Conservation (phyloP, 2,797 vertebrate genomes). For the Acipenser transmontanus region DNA sequence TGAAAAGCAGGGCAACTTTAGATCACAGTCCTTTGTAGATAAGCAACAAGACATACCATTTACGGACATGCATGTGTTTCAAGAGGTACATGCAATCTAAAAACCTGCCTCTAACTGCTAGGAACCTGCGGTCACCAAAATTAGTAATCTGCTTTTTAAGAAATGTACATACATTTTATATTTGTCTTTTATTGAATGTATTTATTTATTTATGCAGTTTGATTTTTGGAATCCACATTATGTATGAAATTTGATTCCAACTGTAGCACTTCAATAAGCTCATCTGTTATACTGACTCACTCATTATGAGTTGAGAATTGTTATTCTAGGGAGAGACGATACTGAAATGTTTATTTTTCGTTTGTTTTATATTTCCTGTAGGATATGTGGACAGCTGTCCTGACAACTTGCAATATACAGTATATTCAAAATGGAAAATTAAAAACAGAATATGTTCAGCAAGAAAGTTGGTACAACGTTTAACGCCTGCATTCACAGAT, state of each 20-base stretch:
- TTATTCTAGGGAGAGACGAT: too few species aligned
- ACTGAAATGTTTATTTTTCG: too few species aligned
- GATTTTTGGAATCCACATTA: constrained; percentile 1
- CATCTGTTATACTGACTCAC: too few species aligned
- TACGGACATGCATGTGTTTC: neutral
- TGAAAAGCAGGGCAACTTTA: too few species aligned
- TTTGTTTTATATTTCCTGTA: too few species aligned
- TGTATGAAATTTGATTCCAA: neutral
- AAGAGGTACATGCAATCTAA: neutral
- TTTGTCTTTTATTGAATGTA: constrained; percentile 11
- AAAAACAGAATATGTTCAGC: too few species aligned
- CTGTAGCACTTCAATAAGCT: too few species aligned
- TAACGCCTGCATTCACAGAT: neutral
- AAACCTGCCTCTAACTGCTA: neutral
- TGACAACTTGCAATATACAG: too few species aligned
- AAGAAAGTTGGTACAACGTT: neutral
- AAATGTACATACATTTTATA: neutral
- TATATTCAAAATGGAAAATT: too few species aligned
- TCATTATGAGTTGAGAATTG: too few species aligned
- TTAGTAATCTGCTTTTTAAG: neutral
- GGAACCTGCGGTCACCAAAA: neutral
- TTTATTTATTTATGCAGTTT: neutral
- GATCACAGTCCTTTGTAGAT: too few species aligned
- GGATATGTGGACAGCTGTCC: too few species aligned
- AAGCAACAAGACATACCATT: neutral